A percentile compares a stretch with the other conserved stretches of the same genome.
phyloP scores from a whole-genome alignment of 2,113 vertebrate species.

The Ailurus styani region DNA sequence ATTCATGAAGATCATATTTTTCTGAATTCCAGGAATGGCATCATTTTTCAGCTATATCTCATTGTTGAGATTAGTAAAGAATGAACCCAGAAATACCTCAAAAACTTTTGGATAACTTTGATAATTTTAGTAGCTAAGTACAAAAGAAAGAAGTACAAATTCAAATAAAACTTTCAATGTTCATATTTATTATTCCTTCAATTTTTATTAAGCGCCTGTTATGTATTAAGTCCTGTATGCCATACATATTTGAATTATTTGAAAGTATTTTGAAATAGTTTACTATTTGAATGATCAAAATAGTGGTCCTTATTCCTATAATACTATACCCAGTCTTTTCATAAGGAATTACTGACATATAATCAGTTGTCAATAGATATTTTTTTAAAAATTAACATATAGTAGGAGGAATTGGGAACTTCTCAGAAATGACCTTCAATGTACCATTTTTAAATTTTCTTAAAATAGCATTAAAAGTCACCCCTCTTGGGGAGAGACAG shows the following conservation, averaged over 20 bases:
- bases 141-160: conserved; percentile 9
- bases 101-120: neutral
- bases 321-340: neutral
- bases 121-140: neutral
- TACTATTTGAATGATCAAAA: neutral
- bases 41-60: conserved; percentile 13
- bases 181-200: neutral
- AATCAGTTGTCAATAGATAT: neutral
- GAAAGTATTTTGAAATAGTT: neutral
- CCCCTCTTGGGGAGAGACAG: neutral
- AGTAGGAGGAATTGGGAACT: neutral
- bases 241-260: neutral
- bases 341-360: neutral
- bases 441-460: neutral
- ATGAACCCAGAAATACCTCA: neutral
- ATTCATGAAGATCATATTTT: neutral
- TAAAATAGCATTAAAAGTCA: neutral
- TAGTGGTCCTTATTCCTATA: neutral
- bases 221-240: neutral
- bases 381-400: neutral
- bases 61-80: neutral
- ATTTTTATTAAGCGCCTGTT: neutral
- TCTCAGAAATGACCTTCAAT: neutral
- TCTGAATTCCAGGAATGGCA: conserved; percentile 1
- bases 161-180: neutral